Conservation (phyloP, 2,113 vertebrate species). For the Xerus inauris region DNA sequence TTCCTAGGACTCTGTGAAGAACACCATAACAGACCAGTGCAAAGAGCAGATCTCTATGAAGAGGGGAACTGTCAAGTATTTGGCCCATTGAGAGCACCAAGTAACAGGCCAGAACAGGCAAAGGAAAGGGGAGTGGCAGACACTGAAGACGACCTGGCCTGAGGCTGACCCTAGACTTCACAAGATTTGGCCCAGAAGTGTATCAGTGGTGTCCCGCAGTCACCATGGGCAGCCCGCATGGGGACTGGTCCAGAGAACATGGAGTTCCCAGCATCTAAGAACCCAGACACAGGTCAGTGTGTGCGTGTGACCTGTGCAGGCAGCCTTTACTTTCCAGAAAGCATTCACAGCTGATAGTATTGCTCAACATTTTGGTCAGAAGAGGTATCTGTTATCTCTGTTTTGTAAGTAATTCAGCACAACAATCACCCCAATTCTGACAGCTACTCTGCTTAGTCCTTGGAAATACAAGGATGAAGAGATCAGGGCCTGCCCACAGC, state of each 20-base stretch:
- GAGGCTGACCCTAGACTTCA: not conserved
- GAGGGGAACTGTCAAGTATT: not conserved
- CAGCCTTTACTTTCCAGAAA: not conserved
- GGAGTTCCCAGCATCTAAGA: not conserved
- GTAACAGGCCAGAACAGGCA: not conserved
- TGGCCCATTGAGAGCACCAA: not conserved
- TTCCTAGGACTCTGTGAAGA: not conserved
- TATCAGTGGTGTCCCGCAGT: not conserved
- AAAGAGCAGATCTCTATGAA: not conserved
- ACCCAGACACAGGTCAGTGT: not conserved
- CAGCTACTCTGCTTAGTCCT: not conserved
- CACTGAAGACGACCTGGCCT: not conserved
- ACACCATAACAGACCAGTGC: not conserved
- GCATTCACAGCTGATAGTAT: not conserved
- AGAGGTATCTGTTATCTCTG: not conserved
- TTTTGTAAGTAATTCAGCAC: not conserved
- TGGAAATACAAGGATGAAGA: not conserved
- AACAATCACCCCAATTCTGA: not conserved
- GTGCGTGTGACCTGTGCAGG: accelerated
- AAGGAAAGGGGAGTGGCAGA: not conserved
- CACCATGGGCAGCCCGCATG: not conserved
- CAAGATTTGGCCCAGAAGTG: not conserved
- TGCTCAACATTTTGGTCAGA: not conserved
- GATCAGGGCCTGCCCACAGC: not conserved
- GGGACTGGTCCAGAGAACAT: not conserved